Evolutionary conservation across 1,140 invertebrate species (phyloP).

Genomic region (Orchesella cincta): DNA sequence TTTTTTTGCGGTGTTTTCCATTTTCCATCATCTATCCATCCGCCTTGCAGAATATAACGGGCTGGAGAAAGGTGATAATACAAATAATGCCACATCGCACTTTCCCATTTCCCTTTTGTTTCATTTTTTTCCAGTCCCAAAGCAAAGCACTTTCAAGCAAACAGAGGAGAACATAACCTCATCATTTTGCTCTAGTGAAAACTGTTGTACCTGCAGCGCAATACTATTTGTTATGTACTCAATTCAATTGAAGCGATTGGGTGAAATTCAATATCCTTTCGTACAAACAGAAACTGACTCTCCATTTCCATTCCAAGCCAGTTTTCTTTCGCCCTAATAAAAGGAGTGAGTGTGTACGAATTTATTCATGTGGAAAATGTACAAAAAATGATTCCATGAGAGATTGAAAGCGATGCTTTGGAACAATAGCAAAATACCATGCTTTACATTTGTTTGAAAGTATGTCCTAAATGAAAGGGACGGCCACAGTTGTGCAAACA

Average conservation of each 20-base stretch:
- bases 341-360: no score
- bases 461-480: no score
- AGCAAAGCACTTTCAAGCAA: no score
- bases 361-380: not conserved
- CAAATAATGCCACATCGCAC: not conserved
- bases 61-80: slow-evolving; percentile 11
- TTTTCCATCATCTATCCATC: not conserved
- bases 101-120: not conserved
- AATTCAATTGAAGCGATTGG: not conserved
- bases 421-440: not conserved
- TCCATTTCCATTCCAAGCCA: no score
- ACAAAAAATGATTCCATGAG: not conserved
- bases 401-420: not conserved
- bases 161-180: no score
- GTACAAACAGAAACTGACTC: not conserved
- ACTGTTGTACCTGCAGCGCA: not conserved
- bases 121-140: no score
- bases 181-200: not conserved
- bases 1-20: not conserved
- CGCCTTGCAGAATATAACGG: not conserved
- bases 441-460: no score
- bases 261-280: not conserved
- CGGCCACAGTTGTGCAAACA: no score
- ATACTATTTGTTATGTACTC: not conserved
- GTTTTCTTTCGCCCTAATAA: no score